Evolutionary conservation across 2,888 invertebrate species (phyloP), one percentile per base, ranked within the genome.

Genomic region (Syritta pipiens): DNA sequence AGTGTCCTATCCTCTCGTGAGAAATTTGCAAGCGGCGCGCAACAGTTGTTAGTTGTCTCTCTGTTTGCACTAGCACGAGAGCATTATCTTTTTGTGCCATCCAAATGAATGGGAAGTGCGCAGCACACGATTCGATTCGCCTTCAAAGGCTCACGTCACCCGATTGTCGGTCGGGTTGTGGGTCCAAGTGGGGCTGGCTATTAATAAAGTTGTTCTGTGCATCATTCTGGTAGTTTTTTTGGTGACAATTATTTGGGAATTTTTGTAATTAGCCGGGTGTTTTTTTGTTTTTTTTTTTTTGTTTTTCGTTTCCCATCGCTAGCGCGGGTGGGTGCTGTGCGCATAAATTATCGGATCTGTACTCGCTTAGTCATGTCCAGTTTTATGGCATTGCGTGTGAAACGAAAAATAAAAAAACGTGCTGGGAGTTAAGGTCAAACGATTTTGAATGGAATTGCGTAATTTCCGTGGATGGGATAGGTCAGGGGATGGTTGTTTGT

Each of bases 41-140:
- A 74, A 74, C 74, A 65, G 74, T 65, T 72, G 71, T 28, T 57
- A 49, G 7, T 49, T 49, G 17, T 48, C 26, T 20, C 42, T 26
- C 30, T 9, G 35, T 24, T 17, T 6, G n/a, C 19, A 4, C 49
- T 14, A 1, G 2, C 6, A 26, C 9, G 12, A 9, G 35, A 26
- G 26, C n/a, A 17, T 28, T 53, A 68, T 53, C 53, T 53, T 28
- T 53, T 24, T 22, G 12, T 35, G 46, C 5, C 46, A 12, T 24
- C 28, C 14, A 19, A 35, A 26, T 28, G 19, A 49, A 14, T 26
- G 9, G 4, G 14, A 59, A 69, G 17, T 71, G 71, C 76, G 71
- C 76, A 71, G 26, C 46, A 46, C 17, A 35, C n/a, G 32, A 59
- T 71, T 62, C 46, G 26, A 48, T 53, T 60, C 10, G 35, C 24